Conservation (phyloP, 2,888 invertebrate species). For the Ochropleura leucogaster region DNA sequence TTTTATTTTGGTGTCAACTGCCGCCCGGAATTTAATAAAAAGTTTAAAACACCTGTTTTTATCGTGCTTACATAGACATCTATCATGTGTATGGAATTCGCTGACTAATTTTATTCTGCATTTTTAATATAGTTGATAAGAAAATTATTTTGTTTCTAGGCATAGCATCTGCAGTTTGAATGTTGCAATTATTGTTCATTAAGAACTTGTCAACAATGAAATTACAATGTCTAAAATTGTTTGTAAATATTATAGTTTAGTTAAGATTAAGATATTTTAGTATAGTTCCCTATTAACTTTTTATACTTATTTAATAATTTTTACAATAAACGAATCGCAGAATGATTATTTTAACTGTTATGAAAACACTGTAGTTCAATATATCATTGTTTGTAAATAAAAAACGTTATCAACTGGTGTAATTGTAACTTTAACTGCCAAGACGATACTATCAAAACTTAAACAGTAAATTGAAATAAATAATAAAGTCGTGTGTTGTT, state of each 20-base stretch:
- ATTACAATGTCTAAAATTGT: background rate
- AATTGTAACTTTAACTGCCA: background rate
- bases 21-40: background rate
- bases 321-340: background rate
- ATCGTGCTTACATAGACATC: background rate
- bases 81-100: background rate
- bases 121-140: background rate
- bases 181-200: background rate
- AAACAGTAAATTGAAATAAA: background rate
- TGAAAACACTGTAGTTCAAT: background rate
- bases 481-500: background rate
- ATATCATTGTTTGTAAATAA: constrained; percentile 7
- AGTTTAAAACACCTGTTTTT: background rate
- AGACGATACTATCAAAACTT: background rate
- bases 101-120: background rate
- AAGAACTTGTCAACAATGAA: constrained; percentile 4
- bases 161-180: background rate
- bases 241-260: constrained; percentile 23
- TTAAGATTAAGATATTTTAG: background rate
- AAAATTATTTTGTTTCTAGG: background rate
- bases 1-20: background rate
- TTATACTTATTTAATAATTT: background rate
- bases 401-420: background rate
- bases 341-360: background rate
- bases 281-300: background rate